These are phyloP conservation scores for Colletes latitarsis DNA, from an alignment of 1,140 invertebrate species.

Conservation along the genomic window DNA sequence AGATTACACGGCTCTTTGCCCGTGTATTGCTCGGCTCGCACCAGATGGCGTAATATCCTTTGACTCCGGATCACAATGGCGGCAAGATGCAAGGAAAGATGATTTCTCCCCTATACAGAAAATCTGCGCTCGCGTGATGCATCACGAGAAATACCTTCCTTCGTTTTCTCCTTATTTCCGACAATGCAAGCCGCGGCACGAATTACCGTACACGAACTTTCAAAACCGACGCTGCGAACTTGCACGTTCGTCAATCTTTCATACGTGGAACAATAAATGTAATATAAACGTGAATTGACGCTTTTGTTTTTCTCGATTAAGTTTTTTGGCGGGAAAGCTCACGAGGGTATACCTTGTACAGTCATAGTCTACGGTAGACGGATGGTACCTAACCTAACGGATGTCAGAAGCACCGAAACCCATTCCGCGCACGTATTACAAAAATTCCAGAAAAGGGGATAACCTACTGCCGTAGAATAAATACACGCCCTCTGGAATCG, in stretches of 20 bases:
- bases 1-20: conserved; percentile 27
- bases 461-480: neutral
- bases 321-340: too few relatives aligned
- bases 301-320: too few relatives aligned
- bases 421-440: neutral
- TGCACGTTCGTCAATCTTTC: too few relatives aligned
- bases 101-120: neutral
- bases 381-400: too few relatives aligned
- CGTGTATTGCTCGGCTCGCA: neutral
- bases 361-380: too few relatives aligned
- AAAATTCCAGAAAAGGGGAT: neutral
- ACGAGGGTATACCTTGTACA: too few relatives aligned
- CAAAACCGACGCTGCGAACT: too few relatives aligned
- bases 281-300: neutral
- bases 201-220: neutral
- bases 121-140: conserved; percentile 7
- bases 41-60: conserved; percentile 40
- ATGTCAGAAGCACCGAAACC: too few relatives aligned
- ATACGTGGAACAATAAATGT: too few relatives aligned
- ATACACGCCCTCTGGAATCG: neutral
- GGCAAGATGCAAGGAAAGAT: neutral
- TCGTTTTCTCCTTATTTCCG: neutral
- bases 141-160: too few relatives aligned
- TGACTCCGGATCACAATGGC: conserved; percentile 29
- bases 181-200: too few relatives aligned